Base-by-base conservation (phyloP, 2,113 vertebrate species). In the Emydura subglobosa region DNA sequence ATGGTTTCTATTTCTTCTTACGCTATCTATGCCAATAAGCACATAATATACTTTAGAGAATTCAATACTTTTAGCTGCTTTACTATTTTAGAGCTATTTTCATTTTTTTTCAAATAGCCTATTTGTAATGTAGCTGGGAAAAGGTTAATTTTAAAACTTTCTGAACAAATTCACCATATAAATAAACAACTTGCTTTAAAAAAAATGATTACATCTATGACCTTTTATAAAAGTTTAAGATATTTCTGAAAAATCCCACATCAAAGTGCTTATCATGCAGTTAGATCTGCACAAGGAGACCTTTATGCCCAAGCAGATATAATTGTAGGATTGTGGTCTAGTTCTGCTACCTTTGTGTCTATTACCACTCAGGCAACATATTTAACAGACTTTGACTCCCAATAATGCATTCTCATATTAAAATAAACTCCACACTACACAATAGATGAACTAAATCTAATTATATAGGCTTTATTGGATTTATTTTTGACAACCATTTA, bases 381-480 rank as follows among this genome's bases (percentile, higher is more conserved):
- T 72, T 84, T 91, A 74, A 13, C 61, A 50, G 4, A 1, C 31
- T 47, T 14, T 84, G 31, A 68, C 14, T 19, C 7, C 31, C 27
- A 50, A 42, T 90, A 22, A 79, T 91, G 21, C 34, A 82, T 87
- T 87, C 80, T 78, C 61, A 1, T 86, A 85, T 74, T 42, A 83
- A 85, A 68, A 88, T n/a, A 34, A n/a, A n/a, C 7, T 19, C 34
- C 16, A n/a, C 7, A 68, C 14, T n/a, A 68, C 34, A n/a, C 14
- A 88, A 86, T 3, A 59, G 16, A 90, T 49, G 82, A 88, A 93
- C 59, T 21, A 90, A 86, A 22, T 91, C 79, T 86, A 90, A 92
- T 90, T 51, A 90, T 82, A 87, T 31, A 87, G 86, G 47, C 24
- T 79, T 79, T 88, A 79, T 82, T 76, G 79, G 84, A 82, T 14